A percentile compares a stretch with the other conserved stretches of the same genome.
Evolutionary conservation across 2,113 vertebrate genomes (phyloP).

Genomic region (Hiodon tergisus): DNA sequence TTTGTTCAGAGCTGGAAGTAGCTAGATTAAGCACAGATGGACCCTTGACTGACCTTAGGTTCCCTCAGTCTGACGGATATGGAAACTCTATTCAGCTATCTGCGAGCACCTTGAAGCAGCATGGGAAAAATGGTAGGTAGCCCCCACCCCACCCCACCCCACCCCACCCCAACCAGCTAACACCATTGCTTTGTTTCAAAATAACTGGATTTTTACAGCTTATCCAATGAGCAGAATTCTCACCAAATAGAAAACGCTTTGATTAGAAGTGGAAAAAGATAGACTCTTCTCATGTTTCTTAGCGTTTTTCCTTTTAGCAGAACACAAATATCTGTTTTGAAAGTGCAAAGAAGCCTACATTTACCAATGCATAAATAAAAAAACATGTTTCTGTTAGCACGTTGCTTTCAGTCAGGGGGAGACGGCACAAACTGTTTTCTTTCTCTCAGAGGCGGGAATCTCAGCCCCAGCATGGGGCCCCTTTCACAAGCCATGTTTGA

Average conservation of each 20-base stretch:
- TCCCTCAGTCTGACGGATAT: conserved; percentile 81
- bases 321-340: background rate
- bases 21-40: conserved; percentile 92
- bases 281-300: no score
- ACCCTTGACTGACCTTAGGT: conserved; percentile 84
- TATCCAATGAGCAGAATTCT: no score
- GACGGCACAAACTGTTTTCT: background rate
- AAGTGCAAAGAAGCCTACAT: background rate
- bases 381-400: background rate
- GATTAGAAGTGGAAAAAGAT: no score
- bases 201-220: no score
- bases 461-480: background rate
- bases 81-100: conserved; percentile 91
- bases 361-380: background rate
- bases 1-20: conserved; percentile 81
- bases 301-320: no score
- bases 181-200: background rate
- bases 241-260: no score
- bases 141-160: background rate
- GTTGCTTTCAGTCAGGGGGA: background rate
- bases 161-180: background rate
- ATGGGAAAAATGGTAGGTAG: conserved; percentile 85
- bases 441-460: background rate
- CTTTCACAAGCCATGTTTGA: background rate
- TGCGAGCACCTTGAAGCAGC: conserved; percentile 91